Conservation (phyloP, 2,113 vertebrate genomes). For the Caloenas nicobarica region DNA sequence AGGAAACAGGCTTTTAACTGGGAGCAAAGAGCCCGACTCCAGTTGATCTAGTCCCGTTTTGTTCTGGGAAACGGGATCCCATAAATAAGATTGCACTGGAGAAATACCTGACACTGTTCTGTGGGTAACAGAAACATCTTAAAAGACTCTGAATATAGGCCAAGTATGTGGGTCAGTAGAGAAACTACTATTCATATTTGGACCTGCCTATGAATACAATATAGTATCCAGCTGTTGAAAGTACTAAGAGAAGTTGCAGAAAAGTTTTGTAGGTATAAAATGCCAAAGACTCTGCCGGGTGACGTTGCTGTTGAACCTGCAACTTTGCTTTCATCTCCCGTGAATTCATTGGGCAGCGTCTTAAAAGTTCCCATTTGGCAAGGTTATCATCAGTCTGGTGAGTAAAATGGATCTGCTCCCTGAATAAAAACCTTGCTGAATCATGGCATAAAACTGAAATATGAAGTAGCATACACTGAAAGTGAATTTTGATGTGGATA, state of each 20-base stretch:
- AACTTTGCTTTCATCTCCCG: neutral
- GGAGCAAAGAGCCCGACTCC: neutral
- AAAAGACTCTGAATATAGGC: constrained; percentile 45
- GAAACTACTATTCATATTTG: constrained; percentile 45
- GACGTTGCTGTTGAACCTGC: neutral
- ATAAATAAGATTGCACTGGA: constrained; percentile 45
- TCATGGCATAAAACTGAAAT: neutral
- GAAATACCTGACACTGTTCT: constrained; percentile 33
- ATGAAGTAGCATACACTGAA: neutral
- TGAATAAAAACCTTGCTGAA: neutral
- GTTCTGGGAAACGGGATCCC: constrained; percentile 32
- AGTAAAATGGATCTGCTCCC: neutral
- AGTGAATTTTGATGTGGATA: neutral
- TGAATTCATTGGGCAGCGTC: constrained; percentile 5
- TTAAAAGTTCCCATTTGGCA: neutral
- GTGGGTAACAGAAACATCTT: constrained; percentile 40
- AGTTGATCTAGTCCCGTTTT: neutral
- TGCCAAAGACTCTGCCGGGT: constrained; percentile 1
- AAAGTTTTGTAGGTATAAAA: neutral
- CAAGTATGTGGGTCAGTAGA: constrained; percentile 62
- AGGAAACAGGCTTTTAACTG: neutral
- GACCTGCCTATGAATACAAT: constrained; percentile 12
- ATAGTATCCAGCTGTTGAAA: constrained; percentile 55
- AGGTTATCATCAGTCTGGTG: neutral
- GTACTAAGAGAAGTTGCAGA: neutral